phyloP scores from a whole-genome alignment of 64 coral and sea anemone genomes.

The Platygyra sinensis region DNA sequence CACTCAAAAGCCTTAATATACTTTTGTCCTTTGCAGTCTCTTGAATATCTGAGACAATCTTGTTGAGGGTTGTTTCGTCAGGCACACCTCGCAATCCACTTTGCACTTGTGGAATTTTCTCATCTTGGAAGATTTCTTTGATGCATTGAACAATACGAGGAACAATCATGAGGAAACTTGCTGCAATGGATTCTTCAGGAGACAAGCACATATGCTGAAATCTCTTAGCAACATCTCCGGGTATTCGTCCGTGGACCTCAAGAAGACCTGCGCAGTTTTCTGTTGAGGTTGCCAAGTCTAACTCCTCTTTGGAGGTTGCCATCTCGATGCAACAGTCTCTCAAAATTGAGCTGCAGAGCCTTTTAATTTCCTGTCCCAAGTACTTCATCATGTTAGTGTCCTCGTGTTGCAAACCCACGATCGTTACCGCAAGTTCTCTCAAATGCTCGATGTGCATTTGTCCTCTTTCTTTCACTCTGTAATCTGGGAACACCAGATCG shows the following conservation, averaged over 20 bases:
- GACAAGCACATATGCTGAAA: background rate
- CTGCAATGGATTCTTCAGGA: background rate
- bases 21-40: background rate
- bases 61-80: background rate
- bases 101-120: background rate
- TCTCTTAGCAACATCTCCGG: background rate
- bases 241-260: background rate
- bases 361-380: too few species aligned
- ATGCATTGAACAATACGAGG: background rate
- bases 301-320: too few species aligned
- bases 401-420: too few species aligned
- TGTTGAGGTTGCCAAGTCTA: background rate
- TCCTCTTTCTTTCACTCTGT: constrained; percentile 33
- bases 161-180: background rate
- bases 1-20: background rate
- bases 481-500: background rate
- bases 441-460: too few species aligned
- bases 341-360: too few species aligned
- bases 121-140: constrained; percentile 1
- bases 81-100: background rate
- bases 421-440: too few species aligned
- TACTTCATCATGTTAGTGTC: too few species aligned
- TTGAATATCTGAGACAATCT: background rate
- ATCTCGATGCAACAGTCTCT: too few species aligned
- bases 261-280: background rate